Evolutionary conservation across 2,888 invertebrate species (phyloP).

Genomic region (Stenodema calcarata): DNA sequence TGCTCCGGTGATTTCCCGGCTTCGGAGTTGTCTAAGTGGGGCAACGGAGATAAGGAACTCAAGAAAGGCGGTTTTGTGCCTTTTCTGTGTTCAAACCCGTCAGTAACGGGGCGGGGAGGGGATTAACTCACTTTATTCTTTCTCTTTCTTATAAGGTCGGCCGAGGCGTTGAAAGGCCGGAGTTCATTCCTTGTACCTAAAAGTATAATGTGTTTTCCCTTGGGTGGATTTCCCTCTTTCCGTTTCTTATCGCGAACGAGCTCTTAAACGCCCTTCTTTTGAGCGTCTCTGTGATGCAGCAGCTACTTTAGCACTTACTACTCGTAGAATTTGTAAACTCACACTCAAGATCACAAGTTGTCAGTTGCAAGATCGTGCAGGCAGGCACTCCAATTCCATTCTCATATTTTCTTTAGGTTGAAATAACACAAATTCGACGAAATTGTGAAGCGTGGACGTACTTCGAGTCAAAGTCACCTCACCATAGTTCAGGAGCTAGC

Average conservation of each 20-base stretch:
- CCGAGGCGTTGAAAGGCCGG: background rate
- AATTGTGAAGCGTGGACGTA: no score
- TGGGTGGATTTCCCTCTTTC: background rate
- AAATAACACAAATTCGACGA: no score
- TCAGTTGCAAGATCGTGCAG: no score
- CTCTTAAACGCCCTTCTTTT: background rate
- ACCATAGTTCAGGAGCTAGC: no score
- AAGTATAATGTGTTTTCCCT: background rate
- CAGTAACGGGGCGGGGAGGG: background rate
- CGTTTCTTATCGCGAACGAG: background rate
- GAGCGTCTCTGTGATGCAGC: background rate
- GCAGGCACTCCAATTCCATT: no score
- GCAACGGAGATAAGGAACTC: background rate
- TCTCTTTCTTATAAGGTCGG: background rate
- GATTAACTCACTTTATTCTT: background rate
- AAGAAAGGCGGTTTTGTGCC: background rate
- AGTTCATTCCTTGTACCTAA: background rate
- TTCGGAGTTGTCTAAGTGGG: background rate
- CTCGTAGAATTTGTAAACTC: background rate
- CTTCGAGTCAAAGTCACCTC: no score
- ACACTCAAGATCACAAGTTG: no score
- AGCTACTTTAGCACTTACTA: background rate
- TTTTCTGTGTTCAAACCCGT: background rate
- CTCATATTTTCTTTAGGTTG: no score
- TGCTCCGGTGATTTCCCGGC: background rate